Conservation (phyloP, 2,113 vertebrate species). For the Ctenomys sociabilis region DNA sequence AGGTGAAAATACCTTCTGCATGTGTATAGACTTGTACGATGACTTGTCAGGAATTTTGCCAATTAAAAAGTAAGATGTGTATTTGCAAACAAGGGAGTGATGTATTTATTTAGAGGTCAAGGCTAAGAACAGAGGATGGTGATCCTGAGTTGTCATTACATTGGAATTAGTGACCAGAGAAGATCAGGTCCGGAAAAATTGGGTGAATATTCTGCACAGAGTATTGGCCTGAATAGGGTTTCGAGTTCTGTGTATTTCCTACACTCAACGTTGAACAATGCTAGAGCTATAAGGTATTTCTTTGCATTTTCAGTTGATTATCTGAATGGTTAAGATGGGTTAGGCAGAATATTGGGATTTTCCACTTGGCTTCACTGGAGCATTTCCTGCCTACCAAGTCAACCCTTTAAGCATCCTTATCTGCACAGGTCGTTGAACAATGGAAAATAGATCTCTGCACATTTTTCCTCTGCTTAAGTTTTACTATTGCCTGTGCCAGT, state of each 20-base stretch:
- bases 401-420: neutral
- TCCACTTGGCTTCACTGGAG: neutral
- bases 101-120: neutral
- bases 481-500: neutral
- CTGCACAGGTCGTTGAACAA: neutral
- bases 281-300: neutral
- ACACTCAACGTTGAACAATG: neutral
- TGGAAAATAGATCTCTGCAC: neutral
- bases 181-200: neutral
- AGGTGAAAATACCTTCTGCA: conserved; percentile 46
- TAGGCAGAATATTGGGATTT: neutral
- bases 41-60: neutral
- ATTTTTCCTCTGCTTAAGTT: conserved; percentile 8
- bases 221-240: neutral
- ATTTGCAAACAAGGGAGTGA: neutral
- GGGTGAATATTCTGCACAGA: neutral
- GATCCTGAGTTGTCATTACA: neutral
- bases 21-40: neutral
- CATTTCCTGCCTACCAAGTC: neutral
- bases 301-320: neutral
- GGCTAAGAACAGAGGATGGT: neutral
- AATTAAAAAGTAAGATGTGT: neutral
- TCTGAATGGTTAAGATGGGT: neutral
- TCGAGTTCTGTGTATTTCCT: conserved; percentile 27
- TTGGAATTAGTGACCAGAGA: neutral